phyloP scores from a whole-genome alignment of 1,140 invertebrate genomes.

The Drosophila rufa region DNA sequence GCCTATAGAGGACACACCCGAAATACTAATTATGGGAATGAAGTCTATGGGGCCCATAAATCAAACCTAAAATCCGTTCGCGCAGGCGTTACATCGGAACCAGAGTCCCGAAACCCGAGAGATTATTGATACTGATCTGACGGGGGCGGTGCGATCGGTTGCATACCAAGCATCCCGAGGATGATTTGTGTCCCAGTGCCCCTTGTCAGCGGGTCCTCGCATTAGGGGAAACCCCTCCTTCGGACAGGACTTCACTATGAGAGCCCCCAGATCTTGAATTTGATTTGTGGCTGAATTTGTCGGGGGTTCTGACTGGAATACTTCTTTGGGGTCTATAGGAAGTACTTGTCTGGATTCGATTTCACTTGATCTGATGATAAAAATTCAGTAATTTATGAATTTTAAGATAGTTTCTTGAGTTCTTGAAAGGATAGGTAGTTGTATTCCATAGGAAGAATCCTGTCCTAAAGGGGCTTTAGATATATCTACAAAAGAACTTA shows the following conservation, averaged over 20 bases:
- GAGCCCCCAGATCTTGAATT: neutral
- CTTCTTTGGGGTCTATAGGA: neutral
- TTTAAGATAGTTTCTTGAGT: too few relatives aligned
- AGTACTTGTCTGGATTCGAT: slow-evolving; percentile 5
- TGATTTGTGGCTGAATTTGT: slow-evolving; percentile 8
- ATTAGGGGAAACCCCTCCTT: slow-evolving; percentile 1
- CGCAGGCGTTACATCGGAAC: slow-evolving; percentile 50
- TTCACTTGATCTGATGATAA: neutral
- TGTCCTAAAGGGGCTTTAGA: neutral
- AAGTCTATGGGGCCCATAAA: slow-evolving; percentile 39
- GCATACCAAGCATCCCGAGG: slow-evolving; percentile 21
- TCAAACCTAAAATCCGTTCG: slow-evolving; percentile 35
- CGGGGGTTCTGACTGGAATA: slow-evolving; percentile 4
- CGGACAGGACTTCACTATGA: neutral
- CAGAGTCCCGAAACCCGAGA: slow-evolving; percentile 2
- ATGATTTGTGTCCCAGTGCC: slow-evolving; percentile 24
- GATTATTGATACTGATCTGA: slow-evolving; percentile 40
- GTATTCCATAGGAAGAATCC: neutral
- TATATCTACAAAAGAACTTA: too few relatives aligned
- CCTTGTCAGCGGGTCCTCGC: slow-evolving; percentile 20
- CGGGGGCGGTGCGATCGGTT: slow-evolving; percentile 8
- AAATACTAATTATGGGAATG: slow-evolving; percentile 57
- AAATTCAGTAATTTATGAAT: slow-evolving; percentile 8
- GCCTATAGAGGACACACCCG: slow-evolving; percentile 20
- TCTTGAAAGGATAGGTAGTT: neutral